Evolutionary conservation across 2,113 vertebrate genomes (phyloP).

Genomic region (Bungarus multicinctus): DNA sequence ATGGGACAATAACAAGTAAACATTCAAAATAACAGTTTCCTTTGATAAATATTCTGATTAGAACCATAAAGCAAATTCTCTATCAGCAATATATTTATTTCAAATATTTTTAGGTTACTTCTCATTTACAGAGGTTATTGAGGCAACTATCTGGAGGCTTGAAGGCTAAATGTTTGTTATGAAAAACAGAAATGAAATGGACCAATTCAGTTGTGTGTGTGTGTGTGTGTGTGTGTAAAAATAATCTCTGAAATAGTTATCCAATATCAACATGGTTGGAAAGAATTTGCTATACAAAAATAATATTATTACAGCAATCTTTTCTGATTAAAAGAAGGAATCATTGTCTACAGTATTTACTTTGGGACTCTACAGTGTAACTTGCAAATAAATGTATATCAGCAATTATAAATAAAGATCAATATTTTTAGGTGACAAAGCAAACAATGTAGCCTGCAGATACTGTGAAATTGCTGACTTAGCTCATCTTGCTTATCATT

Average conservation of each 20-base stretch:
- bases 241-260: neutral
- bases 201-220: no score
- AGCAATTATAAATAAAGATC: conserved; percentile 50
- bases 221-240: no score
- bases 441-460: conserved; percentile 35
- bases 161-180: neutral
- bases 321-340: conserved; percentile 55
- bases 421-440: conserved; percentile 56
- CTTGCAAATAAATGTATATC: neutral
- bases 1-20: neutral
- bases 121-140: neutral
- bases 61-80: neutral
- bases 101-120: neutral
- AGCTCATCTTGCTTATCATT: conserved; percentile 48
- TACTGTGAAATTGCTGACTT: conserved; percentile 39
- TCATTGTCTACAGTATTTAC: conserved; percentile 53
- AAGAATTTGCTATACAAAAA: conserved; percentile 42
- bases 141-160: neutral
- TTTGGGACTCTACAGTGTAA: conserved; percentile 45
- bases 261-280: neutral
- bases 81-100: neutral
- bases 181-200: no score
- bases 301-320: conserved; percentile 48
- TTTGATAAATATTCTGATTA: neutral
- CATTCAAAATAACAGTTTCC: neutral